Evolutionary conservation across 2,113 vertebrate species (phyloP), one percentile per base, ranked within the genome.

Genomic region (Poicephalus meyeri): DNA sequence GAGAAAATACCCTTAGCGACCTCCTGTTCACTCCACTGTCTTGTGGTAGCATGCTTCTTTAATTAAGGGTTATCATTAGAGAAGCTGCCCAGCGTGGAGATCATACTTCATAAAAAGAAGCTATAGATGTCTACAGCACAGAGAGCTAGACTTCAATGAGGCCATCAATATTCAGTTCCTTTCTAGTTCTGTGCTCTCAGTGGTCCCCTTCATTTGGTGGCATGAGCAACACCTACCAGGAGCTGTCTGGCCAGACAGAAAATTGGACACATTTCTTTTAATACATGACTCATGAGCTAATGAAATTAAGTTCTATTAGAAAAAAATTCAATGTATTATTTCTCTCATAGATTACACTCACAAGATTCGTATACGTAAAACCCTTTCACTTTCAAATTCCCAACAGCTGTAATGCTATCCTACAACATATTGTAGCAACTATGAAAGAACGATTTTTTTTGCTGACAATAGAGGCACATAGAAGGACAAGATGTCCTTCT

Each of bases 281-380:
- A 90, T 95, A 81, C 65, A 47, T 80, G 92, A 93, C 65, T 88
- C 80, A 80, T 93, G 94, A 93, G 24, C 41, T 94, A 95, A 93
- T 86, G 61, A 91, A 90, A 93, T 94, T 72, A 91, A 71, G 52
- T 91, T 86, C 81, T 39, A 93, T 90, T 56, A 78, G 44, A 84
- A 95, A 91, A n/a, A 88, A 92, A 84, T 52, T 90, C 47, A 71
- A 35, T 68, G 37, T 85, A 73, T 58, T 91, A 31, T 91, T 94
- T 90, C 52, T 96, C 37, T 80, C 80, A 65, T 16, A 78, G 52
- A 88, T 90, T 83, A 63, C 26, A 60, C 61, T 80, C 25, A 47
- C 41, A 81, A 46, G 29, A 76, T 72, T 86, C 35, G 49, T 12
- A 52, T 21, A 71, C 19, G 28, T 63, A 73, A 93, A 95, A 53